phyloP scores from a whole-genome alignment of 2,888 invertebrate species.

The Zhengitettix transpicula region DNA sequence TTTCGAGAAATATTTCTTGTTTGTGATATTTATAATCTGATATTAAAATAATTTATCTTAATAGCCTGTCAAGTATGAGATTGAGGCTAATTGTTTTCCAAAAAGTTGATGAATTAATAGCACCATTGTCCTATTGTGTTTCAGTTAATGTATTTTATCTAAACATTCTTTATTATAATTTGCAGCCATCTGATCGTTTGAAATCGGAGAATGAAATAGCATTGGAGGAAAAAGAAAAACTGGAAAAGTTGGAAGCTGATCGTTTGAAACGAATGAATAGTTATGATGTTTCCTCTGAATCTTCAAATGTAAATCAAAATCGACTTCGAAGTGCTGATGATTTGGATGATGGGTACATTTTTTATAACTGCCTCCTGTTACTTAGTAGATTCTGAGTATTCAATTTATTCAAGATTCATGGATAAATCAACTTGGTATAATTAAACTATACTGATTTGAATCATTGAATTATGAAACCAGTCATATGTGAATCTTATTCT shows the following conservation, averaged over 20 bases:
- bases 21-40: too few relatives aligned
- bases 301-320: background rate
- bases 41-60: too few relatives aligned
- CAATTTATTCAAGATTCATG: too few relatives aligned
- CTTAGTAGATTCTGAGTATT: too few relatives aligned
- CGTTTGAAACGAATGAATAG: slow-evolving; percentile 54
- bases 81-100: too few relatives aligned
- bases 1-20: too few relatives aligned
- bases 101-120: background rate
- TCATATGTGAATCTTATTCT: too few relatives aligned
- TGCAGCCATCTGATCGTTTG: slow-evolving; percentile 56
- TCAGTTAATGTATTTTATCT: background rate
- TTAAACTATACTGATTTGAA: too few relatives aligned
- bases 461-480: too few relatives aligned
- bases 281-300: background rate
- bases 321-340: slow-evolving; percentile 72
- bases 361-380: too few relatives aligned
- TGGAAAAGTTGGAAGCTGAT: slow-evolving; percentile 64
- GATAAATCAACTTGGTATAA: too few relatives aligned
- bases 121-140: background rate
- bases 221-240: slow-evolving; percentile 56
- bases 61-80: too few relatives aligned
- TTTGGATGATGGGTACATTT: slow-evolving; percentile 52
- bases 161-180: background rate
- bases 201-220: slow-evolving; percentile 71